phyloP scores from a whole-genome alignment of 2,888 invertebrate species.

The Folsomia candida region DNA sequence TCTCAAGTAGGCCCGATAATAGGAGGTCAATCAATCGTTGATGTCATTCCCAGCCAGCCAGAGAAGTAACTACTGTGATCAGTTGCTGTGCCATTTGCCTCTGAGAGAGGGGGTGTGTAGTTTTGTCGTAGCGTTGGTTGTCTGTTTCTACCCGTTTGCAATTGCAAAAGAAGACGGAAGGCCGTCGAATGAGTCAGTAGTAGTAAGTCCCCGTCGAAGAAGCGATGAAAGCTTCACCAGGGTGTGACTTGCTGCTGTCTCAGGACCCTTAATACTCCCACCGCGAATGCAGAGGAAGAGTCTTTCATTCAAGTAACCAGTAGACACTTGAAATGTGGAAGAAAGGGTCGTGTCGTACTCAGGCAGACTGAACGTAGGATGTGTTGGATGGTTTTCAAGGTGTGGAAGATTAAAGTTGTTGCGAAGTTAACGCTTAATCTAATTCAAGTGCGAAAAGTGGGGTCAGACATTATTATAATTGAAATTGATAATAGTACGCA shows the following conservation, averaged over 20 bases:
- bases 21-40: too few species aligned
- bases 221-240: background rate
- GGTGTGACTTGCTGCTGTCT: too few species aligned
- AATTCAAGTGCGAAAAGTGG: slow-evolving; percentile 1
- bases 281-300: background rate
- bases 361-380: background rate
- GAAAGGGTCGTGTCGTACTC: background rate
- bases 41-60: too few species aligned
- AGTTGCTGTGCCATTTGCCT: too few species aligned
- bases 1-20: too few species aligned
- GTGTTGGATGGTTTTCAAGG: background rate
- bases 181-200: background rate
- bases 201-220: background rate
- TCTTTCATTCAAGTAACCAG: background rate
- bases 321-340: background rate
- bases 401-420: background rate
- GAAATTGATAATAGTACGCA: background rate
- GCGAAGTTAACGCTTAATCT: slow-evolving; percentile 1
- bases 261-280: too few species aligned
- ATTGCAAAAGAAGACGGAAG: background rate
- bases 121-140: too few species aligned
- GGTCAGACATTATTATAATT: background rate
- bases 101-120: too few species aligned
- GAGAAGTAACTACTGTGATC: too few species aligned
- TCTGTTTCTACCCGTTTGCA: background rate